These are phyloP conservation scores for Catostylus mosaicus DNA, from an alignment of 30 jellyfish, hydroid and myxozoan genomes.

Conservation along the genomic window DNA sequence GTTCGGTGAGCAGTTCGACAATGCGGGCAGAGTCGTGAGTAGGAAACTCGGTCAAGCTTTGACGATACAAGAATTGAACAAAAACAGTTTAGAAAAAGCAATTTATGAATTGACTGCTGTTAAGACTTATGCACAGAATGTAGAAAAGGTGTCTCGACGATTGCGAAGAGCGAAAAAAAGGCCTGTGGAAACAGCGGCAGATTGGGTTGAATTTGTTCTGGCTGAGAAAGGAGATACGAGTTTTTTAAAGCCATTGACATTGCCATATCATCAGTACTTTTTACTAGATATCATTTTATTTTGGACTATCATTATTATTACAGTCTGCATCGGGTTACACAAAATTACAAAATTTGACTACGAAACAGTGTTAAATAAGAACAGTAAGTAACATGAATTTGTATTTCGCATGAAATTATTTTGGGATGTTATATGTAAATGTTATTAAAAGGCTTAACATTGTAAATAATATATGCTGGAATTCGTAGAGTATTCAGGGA, in stretches of 20 bases:
- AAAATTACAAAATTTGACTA: neutral
- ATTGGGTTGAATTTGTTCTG: slow-evolving; percentile 51
- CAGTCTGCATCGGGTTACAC: neutral
- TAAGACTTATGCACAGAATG: slow-evolving; percentile 20
- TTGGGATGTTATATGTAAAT: too few relatives aligned
- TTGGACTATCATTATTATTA: slow-evolving; percentile 12
- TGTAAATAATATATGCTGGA: too few relatives aligned
- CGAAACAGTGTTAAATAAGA: neutral
- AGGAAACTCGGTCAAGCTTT: slow-evolving; percentile 66
- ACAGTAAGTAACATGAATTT: neutral
- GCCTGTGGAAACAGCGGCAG: slow-evolving; percentile 57
- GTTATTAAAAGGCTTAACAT: too few relatives aligned
- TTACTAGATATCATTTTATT: slow-evolving; percentile 26
- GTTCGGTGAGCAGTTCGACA: slow-evolving; percentile 79
- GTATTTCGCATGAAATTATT: too few relatives aligned
- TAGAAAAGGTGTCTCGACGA: slow-evolving; percentile 32
- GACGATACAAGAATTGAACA: slow-evolving; percentile 19
- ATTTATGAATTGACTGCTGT: slow-evolving; percentile 7
- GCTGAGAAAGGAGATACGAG: slow-evolving; percentile 57
- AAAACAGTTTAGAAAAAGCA: slow-evolving; percentile 8
- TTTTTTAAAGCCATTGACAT: slow-evolving; percentile 21
- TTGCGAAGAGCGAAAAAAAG: slow-evolving; percentile 49
- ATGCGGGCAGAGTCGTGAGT: slow-evolving; percentile 65
- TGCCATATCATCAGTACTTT: slow-evolving; percentile 31
- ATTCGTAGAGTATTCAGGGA: too few relatives aligned